Percentiles rank a stretch among this genome's conserved stretches.
These are phyloP conservation scores for Myripristis jacobus DNA, from an alignment of 2,797 vertebrate genomes.

Conservation along the genomic window DNA sequence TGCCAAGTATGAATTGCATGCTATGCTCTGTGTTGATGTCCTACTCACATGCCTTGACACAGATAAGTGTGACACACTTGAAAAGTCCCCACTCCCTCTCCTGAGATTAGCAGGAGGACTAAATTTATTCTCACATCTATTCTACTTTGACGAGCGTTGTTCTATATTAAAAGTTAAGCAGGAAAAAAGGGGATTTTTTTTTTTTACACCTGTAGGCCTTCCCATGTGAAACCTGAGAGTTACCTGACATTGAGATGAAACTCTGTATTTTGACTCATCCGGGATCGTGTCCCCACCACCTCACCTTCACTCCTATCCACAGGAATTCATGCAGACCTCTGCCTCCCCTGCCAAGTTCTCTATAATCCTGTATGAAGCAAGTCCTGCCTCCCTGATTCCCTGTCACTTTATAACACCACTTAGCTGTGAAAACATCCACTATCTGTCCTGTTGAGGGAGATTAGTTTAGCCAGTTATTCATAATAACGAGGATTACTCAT, in stretches of 20 bases:
- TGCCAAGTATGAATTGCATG: conserved; percentile 4
- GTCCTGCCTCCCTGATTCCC: conserved; percentile 24
- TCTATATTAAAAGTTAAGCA: conserved; percentile 61
- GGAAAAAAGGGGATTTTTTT: conserved; percentile 25
- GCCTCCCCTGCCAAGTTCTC: conserved; percentile 25
- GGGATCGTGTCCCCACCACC: background rate
- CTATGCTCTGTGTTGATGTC: conserved; percentile 31
- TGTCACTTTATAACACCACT: conserved; percentile 28
- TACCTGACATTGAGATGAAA: conserved; percentile 48
- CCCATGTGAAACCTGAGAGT: conserved; percentile 11
- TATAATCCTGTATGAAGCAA: conserved; percentile 48
- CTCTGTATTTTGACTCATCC: conserved; percentile 7
- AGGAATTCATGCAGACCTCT: conserved; percentile 7
- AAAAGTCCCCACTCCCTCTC: conserved; percentile 48
- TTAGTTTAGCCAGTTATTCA: conserved; percentile 36
- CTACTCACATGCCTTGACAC: conserved; percentile 59
- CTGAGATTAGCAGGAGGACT: conserved; percentile 56
- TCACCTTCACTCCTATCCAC: background rate
- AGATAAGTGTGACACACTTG: conserved; percentile 75
- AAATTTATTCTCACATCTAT: conserved; percentile 64
- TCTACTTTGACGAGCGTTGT: conserved; percentile 55
- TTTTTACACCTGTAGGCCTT: conserved; percentile 18
- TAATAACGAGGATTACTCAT: conserved; percentile 47
- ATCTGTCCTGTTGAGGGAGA: conserved; percentile 38
- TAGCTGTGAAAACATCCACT: conserved; percentile 33